Percentiles rank a stretch among this genome's conserved stretches.
Evolutionary conservation across 2,113 vertebrate genomes (phyloP).

Genomic region (zebrafish (Danio rerio)): DNA sequence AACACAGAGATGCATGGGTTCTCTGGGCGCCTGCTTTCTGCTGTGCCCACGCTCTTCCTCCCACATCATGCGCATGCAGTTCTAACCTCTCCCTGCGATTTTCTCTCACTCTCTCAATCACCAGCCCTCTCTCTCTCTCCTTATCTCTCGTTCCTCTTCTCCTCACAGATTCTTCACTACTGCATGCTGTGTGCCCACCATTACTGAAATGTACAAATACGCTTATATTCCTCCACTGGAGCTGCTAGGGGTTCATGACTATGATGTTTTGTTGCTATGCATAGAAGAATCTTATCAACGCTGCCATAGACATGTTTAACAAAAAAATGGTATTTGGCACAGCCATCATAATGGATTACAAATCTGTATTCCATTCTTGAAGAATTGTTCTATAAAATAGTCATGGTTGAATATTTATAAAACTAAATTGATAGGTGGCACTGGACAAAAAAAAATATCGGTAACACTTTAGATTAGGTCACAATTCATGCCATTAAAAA

Average conservation of each 20-base stretch:
- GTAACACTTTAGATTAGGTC: too few relatives aligned
- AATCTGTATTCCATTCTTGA: too few relatives aligned
- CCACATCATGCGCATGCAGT: conserved; percentile 69
- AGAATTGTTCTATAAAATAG: too few relatives aligned
- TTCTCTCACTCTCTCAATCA: conserved; percentile 50
- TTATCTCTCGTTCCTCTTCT: conserved; percentile 54
- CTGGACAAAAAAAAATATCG: too few relatives aligned
- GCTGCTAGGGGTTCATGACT: conserved; percentile 9
- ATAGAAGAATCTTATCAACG: not conserved
- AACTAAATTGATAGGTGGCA: too few relatives aligned
- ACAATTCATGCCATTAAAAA: too few relatives aligned
- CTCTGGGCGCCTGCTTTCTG: conserved; percentile 65
- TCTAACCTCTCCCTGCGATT: conserved; percentile 66
- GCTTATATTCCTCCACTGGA: conserved; percentile 35
- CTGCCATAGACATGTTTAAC: not conserved
- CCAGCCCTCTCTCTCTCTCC: conserved; percentile 39
- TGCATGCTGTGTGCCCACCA: conserved; percentile 41
- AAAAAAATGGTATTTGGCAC: too few relatives aligned
- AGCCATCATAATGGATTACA: too few relatives aligned
- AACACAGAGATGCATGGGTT: conserved; percentile 67
- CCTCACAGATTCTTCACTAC: conserved; percentile 63
- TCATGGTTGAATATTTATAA: too few relatives aligned
- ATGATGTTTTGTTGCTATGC: conserved; percentile 4
- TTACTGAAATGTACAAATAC: conserved; percentile 18
- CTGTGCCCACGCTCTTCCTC: conserved; percentile 71